Conservation (phyloP, 2,888 invertebrate genomes). For the Spilosoma lubricipeda region DNA sequence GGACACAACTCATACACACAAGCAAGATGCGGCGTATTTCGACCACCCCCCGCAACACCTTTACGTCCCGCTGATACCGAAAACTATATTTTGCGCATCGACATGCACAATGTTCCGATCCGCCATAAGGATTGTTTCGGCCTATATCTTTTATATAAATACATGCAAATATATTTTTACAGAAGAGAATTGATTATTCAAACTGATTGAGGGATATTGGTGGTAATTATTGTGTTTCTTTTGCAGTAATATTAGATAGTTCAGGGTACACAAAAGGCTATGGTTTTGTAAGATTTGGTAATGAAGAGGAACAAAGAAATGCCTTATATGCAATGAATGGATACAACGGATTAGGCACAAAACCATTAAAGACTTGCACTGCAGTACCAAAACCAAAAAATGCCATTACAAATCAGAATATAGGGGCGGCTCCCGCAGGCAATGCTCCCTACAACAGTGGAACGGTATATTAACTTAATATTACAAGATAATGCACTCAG, state of each 20-base stretch:
- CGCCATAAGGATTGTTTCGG: no score
- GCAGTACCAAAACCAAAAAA: conserved; percentile 95
- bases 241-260: conserved; percentile 94
- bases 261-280: conserved; percentile 97
- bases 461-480: conserved; percentile 63
- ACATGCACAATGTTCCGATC: no score
- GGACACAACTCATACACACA: no score
- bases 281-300: conserved; percentile 97
- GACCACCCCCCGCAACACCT: no score
- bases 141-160: no score
- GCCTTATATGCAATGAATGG: conserved; percentile 98
- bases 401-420: conserved; percentile 63
- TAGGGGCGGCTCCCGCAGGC: conserved; percentile 58
- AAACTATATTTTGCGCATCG: no score
- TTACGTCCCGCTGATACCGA: no score
- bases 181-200: not conserved
- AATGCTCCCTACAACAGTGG: conserved; percentile 71
- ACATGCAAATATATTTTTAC: no score
- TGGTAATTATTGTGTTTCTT: not conserved
- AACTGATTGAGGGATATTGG: not conserved
- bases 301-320: conserved; percentile 97
- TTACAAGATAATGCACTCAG: conserved; percentile 7
- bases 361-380: conserved; percentile 96
- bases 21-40: no score
- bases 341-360: conserved; percentile 94